These are phyloP conservation scores for Caenorhabditis sp. DNA, from an alignment of 2,888 invertebrate species.

Conservation along the genomic window DNA sequence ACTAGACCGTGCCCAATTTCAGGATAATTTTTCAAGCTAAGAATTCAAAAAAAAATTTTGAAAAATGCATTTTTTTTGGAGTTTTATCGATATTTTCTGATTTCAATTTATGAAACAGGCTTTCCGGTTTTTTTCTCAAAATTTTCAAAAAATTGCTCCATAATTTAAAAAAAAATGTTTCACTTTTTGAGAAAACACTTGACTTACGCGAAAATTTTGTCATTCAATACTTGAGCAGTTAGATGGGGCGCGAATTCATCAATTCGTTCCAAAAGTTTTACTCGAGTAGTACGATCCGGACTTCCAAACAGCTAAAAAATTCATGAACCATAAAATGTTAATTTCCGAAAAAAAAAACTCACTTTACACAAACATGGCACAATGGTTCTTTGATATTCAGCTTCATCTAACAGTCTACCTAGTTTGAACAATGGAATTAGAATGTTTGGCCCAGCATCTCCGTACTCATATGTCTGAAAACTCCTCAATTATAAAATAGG, in stretches of 20 bases:
- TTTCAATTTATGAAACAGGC: too few species aligned
- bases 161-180: too few species aligned
- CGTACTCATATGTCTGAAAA: slow-evolving; percentile 92
- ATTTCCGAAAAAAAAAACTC: background rate
- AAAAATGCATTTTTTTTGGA: too few species aligned
- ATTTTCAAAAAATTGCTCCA: too few species aligned
- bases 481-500: background rate
- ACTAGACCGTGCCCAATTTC: too few species aligned
- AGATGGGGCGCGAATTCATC: slow-evolving; percentile 82
- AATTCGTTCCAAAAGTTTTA: slow-evolving; percentile 88
- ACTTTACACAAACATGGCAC: slow-evolving; percentile 93
- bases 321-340: too few species aligned
- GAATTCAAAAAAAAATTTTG: too few species aligned
- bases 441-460: slow-evolving; percentile 94
- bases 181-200: too few species aligned
- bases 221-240: slow-evolving; percentile 80
- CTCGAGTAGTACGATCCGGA: slow-evolving; percentile 92
- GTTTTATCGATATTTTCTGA: too few species aligned
- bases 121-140: too few species aligned
- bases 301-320: slow-evolving; percentile 81
- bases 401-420: slow-evolving; percentile 86
- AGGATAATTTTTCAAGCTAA: too few species aligned
- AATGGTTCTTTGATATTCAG: slow-evolving; percentile 84
- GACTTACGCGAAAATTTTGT: slow-evolving; percentile 79
- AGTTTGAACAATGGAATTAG: slow-evolving; percentile 90